These are phyloP conservation scores for Erebia epiphron DNA, from an alignment of 2,888 invertebrate genomes.

Conservation along the genomic window DNA sequence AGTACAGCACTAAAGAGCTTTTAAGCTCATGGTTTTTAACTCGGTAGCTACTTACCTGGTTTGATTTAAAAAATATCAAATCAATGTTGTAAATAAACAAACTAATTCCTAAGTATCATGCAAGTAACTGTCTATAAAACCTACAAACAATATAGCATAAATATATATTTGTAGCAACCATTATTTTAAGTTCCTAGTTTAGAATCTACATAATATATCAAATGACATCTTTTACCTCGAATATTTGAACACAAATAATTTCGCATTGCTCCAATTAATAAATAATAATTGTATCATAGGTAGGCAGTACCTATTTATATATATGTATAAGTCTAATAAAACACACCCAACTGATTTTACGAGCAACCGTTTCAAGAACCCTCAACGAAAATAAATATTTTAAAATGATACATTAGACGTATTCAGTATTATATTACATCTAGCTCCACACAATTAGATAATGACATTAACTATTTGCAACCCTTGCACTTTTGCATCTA, in stretches of 20 bases:
- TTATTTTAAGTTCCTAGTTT: too few relatives aligned
- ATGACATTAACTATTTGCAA: conserved; percentile 67
- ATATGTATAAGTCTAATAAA: conserved; percentile 1
- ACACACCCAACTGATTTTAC: conserved; percentile 19
- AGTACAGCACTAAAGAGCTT: too few relatives aligned
- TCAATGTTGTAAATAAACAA: too few relatives aligned
- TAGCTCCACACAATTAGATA: conserved; percentile 71
- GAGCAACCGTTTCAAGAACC: conserved; percentile 25
- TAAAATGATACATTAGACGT: conserved; percentile 42
- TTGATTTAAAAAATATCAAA: too few relatives aligned
- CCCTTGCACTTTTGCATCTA: conserved; percentile 72
- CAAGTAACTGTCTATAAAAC: too few relatives aligned
- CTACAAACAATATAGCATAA: too few relatives aligned
- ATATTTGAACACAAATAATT: background rate
- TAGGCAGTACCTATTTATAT: background rate
- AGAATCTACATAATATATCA: too few relatives aligned
- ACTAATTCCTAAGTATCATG: too few relatives aligned
- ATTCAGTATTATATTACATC: conserved; percentile 54
- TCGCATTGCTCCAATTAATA: background rate
- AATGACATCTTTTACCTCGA: too few relatives aligned
- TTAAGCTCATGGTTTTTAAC: too few relatives aligned
- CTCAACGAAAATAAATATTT: conserved; percentile 26
- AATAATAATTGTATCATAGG: background rate
- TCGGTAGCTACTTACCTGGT: too few relatives aligned
- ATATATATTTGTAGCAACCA: too few relatives aligned